A percentile compares a stretch with the other conserved stretches of the same genome.
Evolutionary conservation across 2,888 invertebrate species (phyloP).

Genomic region (Pegoplata infirma): DNA sequence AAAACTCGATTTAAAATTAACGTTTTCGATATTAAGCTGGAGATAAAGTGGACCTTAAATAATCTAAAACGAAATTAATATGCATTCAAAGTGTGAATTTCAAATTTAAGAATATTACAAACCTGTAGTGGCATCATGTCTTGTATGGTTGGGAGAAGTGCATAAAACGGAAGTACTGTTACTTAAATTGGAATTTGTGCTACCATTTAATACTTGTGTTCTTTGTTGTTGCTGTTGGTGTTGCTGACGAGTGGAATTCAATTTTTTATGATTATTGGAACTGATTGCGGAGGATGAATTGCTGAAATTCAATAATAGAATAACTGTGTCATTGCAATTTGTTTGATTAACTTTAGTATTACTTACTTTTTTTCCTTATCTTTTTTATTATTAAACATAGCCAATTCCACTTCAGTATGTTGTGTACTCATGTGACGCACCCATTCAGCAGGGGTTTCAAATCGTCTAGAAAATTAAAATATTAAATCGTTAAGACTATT

Average conservation of each 20-base stretch:
- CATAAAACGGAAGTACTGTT: slow-evolving; percentile 59
- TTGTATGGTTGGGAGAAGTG: slow-evolving; percentile 44
- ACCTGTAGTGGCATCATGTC: slow-evolving; percentile 42
- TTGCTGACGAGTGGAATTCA: slow-evolving; percentile 42
- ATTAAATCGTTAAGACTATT: too few relatives aligned
- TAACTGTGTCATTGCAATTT: slow-evolving; percentile 5
- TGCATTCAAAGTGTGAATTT: background rate
- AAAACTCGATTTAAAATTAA: background rate
- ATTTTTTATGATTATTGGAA: slow-evolving; percentile 55
- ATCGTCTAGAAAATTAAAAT: slow-evolving; percentile 75
- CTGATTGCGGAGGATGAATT: slow-evolving; percentile 48
- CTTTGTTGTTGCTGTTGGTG: slow-evolving; percentile 50
- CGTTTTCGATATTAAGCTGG: slow-evolving; percentile 42
- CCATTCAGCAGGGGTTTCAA: slow-evolving; percentile 91
- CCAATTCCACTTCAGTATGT: slow-evolving; percentile 89
- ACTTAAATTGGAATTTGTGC: slow-evolving; percentile 57
- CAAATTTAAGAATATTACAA: background rate
- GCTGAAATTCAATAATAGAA: slow-evolving; percentile 1
- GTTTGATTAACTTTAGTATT: background rate
- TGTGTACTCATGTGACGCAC: slow-evolving; percentile 91
- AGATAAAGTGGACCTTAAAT: slow-evolving; percentile 55
- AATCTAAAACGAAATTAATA: slow-evolving; percentile 32
- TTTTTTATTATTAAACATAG: slow-evolving; percentile 79
- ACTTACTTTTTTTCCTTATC: slow-evolving; percentile 69
- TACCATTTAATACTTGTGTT: slow-evolving; percentile 53